Percentiles rank a stretch among this genome's conserved stretches.
Evolutionary conservation across 2,113 vertebrate species (phyloP).

Genomic region (Tragulus kanchil): DNA sequence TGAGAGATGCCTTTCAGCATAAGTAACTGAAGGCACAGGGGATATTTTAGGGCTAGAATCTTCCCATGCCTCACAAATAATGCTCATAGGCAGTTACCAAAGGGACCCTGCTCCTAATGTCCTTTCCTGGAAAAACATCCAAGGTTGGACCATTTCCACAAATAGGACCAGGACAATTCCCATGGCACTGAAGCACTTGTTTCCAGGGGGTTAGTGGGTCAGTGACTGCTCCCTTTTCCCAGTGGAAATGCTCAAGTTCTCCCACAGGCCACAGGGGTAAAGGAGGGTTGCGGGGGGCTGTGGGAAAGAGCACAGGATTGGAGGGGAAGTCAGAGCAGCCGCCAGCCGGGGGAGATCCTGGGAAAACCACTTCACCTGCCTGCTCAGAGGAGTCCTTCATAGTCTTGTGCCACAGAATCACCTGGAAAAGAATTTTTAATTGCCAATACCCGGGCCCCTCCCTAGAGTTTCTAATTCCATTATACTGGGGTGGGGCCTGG

Average conservation of each 20-base stretch:
- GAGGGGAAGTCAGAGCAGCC: neutral
- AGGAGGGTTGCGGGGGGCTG: conserved; percentile 46
- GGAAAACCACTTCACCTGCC: conserved; percentile 59
- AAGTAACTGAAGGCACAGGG: conserved; percentile 32
- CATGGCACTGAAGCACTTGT: conserved; percentile 72
- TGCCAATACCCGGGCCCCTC: neutral
- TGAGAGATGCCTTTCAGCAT: conserved; percentile 26
- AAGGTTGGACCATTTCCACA: conserved; percentile 71
- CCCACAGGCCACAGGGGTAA: conserved; percentile 66
- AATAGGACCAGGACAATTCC: conserved; percentile 82
- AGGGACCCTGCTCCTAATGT: conserved; percentile 62
- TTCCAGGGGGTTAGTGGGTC: conserved; percentile 73
- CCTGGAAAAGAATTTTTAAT: neutral
- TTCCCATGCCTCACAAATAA: conserved; percentile 69
- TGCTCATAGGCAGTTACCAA: conserved; percentile 63
- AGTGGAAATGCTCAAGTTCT: conserved; percentile 65
- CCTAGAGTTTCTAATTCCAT: neutral
- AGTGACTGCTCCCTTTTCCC: conserved; percentile 76
- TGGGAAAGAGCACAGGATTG: conserved; percentile 63
- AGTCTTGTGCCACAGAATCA: neutral
- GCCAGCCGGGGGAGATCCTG: neutral
- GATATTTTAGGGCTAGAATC: conserved; percentile 64
- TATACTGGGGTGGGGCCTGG: neutral
- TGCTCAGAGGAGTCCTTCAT: neutral
- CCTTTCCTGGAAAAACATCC: conserved; percentile 75